A percentile compares a stretch with the other conserved stretches of the same genome.
Evolutionary conservation across 2,113 vertebrate species (phyloP).

Genomic region (Tychaedon coryphoeus): DNA sequence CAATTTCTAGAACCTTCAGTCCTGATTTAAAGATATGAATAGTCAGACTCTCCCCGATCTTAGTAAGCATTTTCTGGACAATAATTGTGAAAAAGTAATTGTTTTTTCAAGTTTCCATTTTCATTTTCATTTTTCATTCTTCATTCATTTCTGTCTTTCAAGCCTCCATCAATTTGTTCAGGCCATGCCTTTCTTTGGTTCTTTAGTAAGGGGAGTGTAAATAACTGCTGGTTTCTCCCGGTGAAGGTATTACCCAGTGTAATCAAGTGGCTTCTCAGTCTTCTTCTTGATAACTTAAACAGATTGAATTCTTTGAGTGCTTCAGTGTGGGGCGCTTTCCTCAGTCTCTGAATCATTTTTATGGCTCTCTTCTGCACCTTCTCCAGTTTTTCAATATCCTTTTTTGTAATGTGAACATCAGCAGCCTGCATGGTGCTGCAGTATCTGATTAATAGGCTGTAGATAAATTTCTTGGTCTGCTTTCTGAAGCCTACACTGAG

Average conservation of each 20-base stretch:
- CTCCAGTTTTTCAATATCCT: constrained; percentile 63
- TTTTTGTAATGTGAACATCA: constrained; percentile 33
- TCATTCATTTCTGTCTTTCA: background rate
- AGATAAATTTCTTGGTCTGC: background rate
- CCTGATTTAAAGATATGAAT: background rate
- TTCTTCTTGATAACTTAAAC: constrained; percentile 56
- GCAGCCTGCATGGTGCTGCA: background rate
- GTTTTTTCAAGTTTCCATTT: background rate
- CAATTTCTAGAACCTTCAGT: background rate
- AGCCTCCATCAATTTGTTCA: background rate
- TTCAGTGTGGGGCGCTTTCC: background rate
- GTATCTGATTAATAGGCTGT: background rate
- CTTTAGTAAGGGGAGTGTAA: background rate
- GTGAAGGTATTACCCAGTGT: background rate
- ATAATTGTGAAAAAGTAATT: background rate
- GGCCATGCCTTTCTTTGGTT: background rate
- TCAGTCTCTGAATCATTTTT: constrained; percentile 60
- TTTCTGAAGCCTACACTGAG: background rate
- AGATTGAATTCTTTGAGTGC: constrained; percentile 44
- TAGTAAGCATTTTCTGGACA: background rate
- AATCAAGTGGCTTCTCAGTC: constrained; percentile 18
- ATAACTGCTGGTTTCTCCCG: background rate
- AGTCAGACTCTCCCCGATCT: rapidly evolving
- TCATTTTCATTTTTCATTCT: no score
- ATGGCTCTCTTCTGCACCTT: constrained; percentile 38